Base-by-base conservation (phyloP, 2,888 invertebrate species). In the Coelopa pilipes region DNA sequence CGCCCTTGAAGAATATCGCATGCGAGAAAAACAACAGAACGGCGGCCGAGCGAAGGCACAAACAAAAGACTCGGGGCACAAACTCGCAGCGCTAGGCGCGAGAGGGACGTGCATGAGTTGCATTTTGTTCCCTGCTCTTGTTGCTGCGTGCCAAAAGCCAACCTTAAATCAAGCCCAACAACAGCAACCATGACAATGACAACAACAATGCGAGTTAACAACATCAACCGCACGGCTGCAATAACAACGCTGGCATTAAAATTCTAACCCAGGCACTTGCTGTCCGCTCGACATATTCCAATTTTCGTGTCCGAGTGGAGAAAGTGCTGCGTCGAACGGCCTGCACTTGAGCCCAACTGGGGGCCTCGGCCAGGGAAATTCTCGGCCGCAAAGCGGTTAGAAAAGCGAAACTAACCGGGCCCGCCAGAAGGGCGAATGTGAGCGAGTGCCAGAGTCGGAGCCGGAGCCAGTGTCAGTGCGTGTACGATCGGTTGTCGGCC, bases 1-100 rank as follows among this genome's bases (percentile, higher is more conserved):
- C 72, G 77, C 77, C 75, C 76, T 78, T 77, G 77, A 77, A 76
- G 74, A 34, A 13, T 55, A 13, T 19, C 13, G 9, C 66, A 19
- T 66, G 50, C 50, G 24, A 50, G 46, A 46, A 46, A 19, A 53
- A 55, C 47, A 21, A 34, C 34, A 34, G 34, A 34, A 34, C 34
- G n/a, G 34, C 34, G 34, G n/a, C n/a, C n/a, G n/a, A 47, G 65
- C 71, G 59, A 50, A 70, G 50, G 21, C 63, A 70, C 60, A 55
- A 65, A 59, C 65, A 66, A 72, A 72, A 72, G 65, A 55, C 57
- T 55, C 19, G 46, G 55, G 57, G 21, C 55, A 59, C 34, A 66
- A 68, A 65, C 60, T 55, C 69, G 49, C 65, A 50, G n/a, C 50
- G 17, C n/a, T 45, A 70, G 24, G 55, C 19, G n/a, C n/a, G n/a